A percentile compares a stretch with the other conserved stretches of the same genome.
Conservation (phyloP, 2,113 vertebrate species). For the Garra rufa region DNA sequence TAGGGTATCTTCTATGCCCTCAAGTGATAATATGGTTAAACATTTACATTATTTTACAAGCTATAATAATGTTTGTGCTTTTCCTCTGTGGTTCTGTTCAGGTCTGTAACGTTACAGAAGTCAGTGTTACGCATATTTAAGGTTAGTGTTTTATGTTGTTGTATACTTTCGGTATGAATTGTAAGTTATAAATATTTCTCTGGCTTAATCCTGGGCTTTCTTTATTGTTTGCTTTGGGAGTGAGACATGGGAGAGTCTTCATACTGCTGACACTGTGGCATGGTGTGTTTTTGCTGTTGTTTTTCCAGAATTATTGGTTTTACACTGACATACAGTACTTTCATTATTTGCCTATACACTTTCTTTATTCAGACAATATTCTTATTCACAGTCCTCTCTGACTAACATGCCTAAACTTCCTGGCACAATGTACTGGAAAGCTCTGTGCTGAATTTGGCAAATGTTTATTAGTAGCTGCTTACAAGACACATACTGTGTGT, state of each 20-base stretch:
- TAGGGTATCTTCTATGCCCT: not conserved
- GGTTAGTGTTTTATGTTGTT: not conserved
- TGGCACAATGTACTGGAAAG: conserved; percentile 64
- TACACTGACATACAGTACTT: not conserved
- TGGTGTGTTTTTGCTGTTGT: not conserved
- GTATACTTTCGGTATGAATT: not conserved
- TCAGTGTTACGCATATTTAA: not conserved
- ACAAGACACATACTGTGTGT: not conserved
- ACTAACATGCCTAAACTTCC: conserved; percentile 42
- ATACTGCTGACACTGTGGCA: not conserved
- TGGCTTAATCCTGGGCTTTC: not conserved
- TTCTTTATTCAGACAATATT: not conserved
- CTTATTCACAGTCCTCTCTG: not conserved
- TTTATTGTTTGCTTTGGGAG: conserved; percentile 31
- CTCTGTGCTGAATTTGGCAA: conserved; percentile 10
- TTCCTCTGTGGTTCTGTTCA: not conserved
- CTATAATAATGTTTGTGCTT: not conserved
- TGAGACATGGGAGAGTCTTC: not conserved
- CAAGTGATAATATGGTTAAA: not conserved
- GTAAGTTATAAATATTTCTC: no score
- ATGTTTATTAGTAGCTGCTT: not conserved
- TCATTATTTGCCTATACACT: not conserved
- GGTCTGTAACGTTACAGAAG: not conserved
- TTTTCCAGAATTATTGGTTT: not conserved
- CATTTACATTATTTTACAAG: not conserved